These are phyloP conservation scores for Arnoldichthys spilopterus DNA, from an alignment of 2,797 vertebrate genomes.

Conservation along the genomic window DNA sequence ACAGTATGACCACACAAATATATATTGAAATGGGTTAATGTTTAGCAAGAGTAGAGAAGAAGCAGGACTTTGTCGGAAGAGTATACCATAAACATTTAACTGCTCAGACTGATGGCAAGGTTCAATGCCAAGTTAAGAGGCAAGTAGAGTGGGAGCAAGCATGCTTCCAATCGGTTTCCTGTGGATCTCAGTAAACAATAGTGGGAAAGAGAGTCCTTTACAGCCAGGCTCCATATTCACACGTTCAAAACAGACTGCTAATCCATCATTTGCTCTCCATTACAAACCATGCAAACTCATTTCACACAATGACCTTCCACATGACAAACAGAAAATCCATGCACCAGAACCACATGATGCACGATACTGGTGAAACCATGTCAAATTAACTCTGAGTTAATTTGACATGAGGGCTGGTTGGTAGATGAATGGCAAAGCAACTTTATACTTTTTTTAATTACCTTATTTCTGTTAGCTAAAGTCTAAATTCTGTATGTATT, in stretches of 20 bases:
- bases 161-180: constrained; percentile 75
- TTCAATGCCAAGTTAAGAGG: constrained; percentile 70
- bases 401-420: neutral
- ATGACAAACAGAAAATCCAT: neutral
- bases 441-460: no score
- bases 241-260: constrained; percentile 69
- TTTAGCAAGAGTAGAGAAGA: constrained; percentile 69
- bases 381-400: neutral
- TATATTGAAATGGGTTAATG: no score
- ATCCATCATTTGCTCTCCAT: constrained; percentile 65
- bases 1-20: neutral
- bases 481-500: no score
- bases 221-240: constrained; percentile 81
- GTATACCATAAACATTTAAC: neutral
- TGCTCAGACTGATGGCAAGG: constrained; percentile 43
- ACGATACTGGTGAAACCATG: neutral
- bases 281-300: constrained; percentile 31
- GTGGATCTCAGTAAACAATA: constrained; percentile 87
- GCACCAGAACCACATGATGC: neutral
- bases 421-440: no score
- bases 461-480: no score
- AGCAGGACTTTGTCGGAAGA: constrained; percentile 80
- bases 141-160: constrained; percentile 86
- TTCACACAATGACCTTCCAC: neutral
- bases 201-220: constrained; percentile 87